phyloP scores from a whole-genome alignment of 2,113 vertebrate genomes.

The Cacatua alba region DNA sequence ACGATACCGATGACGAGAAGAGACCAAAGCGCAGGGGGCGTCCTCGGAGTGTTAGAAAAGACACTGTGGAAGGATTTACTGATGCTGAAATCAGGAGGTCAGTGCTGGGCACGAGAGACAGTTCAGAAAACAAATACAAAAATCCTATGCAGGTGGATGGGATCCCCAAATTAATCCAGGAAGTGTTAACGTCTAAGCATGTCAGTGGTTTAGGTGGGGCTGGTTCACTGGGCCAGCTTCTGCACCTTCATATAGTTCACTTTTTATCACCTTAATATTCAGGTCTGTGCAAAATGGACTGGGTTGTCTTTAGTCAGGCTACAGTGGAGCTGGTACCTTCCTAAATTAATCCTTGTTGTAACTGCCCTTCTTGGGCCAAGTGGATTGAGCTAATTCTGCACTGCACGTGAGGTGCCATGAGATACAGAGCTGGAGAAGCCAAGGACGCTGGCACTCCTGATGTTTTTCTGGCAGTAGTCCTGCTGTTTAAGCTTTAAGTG shows the following conservation, averaged over 20 bases:
- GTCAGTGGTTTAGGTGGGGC: background rate
- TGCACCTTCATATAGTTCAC: background rate
- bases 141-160: background rate
- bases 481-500: constrained; percentile 3
- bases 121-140: background rate
- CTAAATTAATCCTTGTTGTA: background rate
- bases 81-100: constrained; percentile 96
- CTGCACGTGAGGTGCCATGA: background rate
- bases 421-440: background rate
- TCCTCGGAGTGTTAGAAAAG: constrained; percentile 90
- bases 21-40: constrained; percentile 92
- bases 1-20: constrained; percentile 94
- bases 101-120: background rate
- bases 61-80: constrained; percentile 95
- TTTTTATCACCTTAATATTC: background rate
- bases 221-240: background rate
- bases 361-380: background rate
- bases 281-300: background rate
- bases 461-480: background rate
- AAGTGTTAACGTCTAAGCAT: background rate
- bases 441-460: background rate
- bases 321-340: background rate
- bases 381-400: background rate
- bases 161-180: background rate
- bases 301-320: background rate